Evolutionary conservation across 2,797 vertebrate species (phyloP).

Genomic region (Tinamus major): DNA sequence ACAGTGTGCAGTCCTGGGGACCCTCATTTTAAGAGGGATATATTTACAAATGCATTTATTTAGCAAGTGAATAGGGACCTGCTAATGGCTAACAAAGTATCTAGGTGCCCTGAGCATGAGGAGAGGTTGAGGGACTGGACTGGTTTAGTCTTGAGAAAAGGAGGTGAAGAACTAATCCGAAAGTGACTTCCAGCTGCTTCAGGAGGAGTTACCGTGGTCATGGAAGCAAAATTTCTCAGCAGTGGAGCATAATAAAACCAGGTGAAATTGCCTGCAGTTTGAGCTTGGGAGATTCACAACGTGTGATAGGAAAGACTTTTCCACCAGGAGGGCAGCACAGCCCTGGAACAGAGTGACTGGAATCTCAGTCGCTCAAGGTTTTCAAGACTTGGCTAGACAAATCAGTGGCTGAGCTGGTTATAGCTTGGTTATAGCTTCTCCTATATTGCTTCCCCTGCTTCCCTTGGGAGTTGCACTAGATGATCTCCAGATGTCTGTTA

Average conservation of each 20-base stretch:
- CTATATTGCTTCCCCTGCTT: not conserved
- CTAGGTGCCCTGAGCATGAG: not conserved
- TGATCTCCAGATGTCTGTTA: not conserved
- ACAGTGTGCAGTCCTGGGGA: not conserved
- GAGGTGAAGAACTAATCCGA: not conserved
- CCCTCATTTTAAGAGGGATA: not conserved
- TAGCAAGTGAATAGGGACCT: not conserved
- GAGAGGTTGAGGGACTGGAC: not conserved
- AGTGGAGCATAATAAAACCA: not conserved
- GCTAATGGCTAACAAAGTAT: not conserved
- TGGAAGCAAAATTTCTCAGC: not conserved
- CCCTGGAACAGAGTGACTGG: not conserved
- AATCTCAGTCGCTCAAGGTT: not conserved
- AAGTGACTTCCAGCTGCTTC: not conserved
- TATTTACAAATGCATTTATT: not conserved
- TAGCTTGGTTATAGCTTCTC: not conserved
- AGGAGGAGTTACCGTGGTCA: not conserved
- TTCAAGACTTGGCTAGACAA: not conserved
- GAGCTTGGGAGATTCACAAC: not conserved
- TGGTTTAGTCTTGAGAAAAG: not conserved
- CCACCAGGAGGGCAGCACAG: not conserved
- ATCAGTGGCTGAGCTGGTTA: not conserved
- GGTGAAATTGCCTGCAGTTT: not conserved
- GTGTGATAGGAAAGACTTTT: not conserved
- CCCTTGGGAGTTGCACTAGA: not conserved